Percentiles rank a stretch among this genome's conserved stretches.
phyloP scores from a whole-genome alignment of 2,797 vertebrate genomes.

The Lutjanus campechanus region DNA sequence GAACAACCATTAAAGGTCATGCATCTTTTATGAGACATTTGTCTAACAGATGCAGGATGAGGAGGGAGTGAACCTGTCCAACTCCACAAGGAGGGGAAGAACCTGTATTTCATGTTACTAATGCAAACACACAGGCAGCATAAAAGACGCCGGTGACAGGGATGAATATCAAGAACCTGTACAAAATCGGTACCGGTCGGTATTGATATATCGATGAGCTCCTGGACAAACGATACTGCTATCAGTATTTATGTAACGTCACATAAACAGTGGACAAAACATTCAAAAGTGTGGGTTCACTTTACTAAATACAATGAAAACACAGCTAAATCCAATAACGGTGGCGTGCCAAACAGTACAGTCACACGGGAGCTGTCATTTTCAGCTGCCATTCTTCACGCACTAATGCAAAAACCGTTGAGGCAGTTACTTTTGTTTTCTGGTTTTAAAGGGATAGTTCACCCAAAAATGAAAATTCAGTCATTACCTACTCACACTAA shows the following conservation, averaged over 20 bases:
- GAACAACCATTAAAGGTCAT: slow-evolving; percentile 62
- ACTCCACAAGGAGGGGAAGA: neutral
- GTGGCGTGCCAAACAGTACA: neutral
- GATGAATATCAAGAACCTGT: too few relatives aligned
- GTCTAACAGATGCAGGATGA: slow-evolving; percentile 49
- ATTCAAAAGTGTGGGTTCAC: too few relatives aligned
- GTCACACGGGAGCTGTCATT: neutral
- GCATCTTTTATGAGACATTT: slow-evolving; percentile 70
- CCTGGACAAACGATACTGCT: too few relatives aligned
- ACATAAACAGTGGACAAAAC: too few relatives aligned
- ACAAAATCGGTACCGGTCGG: too few relatives aligned
- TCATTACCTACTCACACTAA: too few relatives aligned
- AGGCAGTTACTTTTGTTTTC: neutral
- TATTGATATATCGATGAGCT: too few relatives aligned
- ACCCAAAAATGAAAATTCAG: too few relatives aligned
- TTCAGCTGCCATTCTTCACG: neutral
- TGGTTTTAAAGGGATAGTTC: neutral
- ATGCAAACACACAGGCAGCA: neutral
- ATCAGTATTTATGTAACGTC: too few relatives aligned
- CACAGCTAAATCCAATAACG: too few relatives aligned
- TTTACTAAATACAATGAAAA: too few relatives aligned
- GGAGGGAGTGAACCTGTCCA: neutral
- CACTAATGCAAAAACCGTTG: neutral
- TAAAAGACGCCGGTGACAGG: too few relatives aligned
- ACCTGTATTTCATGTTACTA: slow-evolving; percentile 3